Evolutionary conservation across 37 sponge, comb jelly and placozoan genomes (phyloP).

Genomic region (Spongia lamella): DNA sequence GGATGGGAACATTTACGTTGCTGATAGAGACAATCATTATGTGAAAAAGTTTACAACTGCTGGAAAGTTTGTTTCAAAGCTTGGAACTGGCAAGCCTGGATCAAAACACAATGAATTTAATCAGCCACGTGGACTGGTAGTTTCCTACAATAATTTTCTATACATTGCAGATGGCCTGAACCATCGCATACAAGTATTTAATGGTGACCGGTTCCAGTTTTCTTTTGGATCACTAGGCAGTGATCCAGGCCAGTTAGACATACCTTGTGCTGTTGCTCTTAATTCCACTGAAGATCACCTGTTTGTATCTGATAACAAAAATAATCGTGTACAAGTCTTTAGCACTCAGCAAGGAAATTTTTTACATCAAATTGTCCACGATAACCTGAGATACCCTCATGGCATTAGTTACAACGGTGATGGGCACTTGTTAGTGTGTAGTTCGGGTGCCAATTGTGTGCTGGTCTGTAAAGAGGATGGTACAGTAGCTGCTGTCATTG

Average conservation of each 20-base stretch:
- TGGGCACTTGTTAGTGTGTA: constrained; percentile 2
- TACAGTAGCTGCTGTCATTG: no score
- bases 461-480: not conserved
- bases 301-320: no score
- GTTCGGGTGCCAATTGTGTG: not conserved
- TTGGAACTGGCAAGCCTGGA: not conserved
- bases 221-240: constrained; percentile 4
- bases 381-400: no score
- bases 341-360: no score
- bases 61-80: constrained; percentile 4
- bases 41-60: constrained; percentile 1
- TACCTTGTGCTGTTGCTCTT: constrained; percentile 32
- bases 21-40: constrained; percentile 3
- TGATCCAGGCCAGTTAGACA: constrained; percentile 24
- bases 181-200: no score
- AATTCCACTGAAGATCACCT: not conserved
- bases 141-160: no score
- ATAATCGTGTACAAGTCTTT: no score
- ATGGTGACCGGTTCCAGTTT: no score
- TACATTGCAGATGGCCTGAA: no score
- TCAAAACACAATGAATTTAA: no score
- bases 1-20: constrained; percentile 30
- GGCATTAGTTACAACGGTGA: constrained; percentile 3
- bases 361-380: no score
- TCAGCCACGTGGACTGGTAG: no score